Evolutionary conservation across 1,140 invertebrate genomes (phyloP).

Genomic region (Caerostris extrusa): DNA sequence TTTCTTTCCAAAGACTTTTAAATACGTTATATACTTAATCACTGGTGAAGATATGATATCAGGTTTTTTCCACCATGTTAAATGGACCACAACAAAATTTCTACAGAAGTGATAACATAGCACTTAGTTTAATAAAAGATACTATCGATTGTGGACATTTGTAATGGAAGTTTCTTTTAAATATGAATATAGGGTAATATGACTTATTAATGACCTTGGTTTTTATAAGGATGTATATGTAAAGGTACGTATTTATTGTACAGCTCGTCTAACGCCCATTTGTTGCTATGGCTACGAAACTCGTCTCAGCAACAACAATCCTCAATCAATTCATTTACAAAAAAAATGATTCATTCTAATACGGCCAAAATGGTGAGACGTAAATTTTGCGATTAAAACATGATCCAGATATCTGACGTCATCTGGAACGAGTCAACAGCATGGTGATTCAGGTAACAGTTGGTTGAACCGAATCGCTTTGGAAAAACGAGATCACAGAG

Average conservation of each 20-base stretch:
- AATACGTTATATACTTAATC: too few species aligned
- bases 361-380: neutral
- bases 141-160: too few species aligned
- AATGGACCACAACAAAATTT: too few species aligned
- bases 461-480: neutral
- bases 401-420: neutral
- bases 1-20: too few species aligned
- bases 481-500: neutral
- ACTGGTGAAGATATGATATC: too few species aligned
- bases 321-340: neutral
- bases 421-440: slow-evolving; percentile 26
- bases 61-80: too few species aligned
- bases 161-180: too few species aligned
- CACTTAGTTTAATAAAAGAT: too few species aligned
- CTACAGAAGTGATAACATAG: too few species aligned
- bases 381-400: neutral
- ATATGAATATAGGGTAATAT: neutral
- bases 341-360: neutral
- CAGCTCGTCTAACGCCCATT: neutral
- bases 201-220: neutral
- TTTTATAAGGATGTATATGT: slow-evolving; percentile 30
- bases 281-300: slow-evolving; percentile 14
- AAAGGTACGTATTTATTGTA: slow-evolving; percentile 34
- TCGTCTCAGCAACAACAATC: neutral
- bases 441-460: neutral